Evolutionary conservation across 2,888 invertebrate species (phyloP), one percentile per base, ranked within the genome.

Genomic region (Globia sparganii): DNA sequence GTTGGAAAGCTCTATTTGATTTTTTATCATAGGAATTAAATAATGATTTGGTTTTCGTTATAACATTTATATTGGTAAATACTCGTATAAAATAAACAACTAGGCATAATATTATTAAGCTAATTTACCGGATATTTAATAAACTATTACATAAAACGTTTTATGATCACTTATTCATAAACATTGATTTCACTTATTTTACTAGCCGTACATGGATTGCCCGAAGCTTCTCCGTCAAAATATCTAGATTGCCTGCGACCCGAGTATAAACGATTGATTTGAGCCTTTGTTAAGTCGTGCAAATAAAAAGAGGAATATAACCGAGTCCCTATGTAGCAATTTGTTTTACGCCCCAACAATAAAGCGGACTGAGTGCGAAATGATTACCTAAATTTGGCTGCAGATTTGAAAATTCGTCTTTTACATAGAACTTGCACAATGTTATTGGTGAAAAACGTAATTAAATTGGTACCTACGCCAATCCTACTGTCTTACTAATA

Each of bases 261-360:
- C 28, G 34, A 43, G 28, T 25, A 25, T n/a, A n/a, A n/a, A 43
- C 67, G 61, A 77, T 75, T 82, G 72, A 82, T 78, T 83, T 72
- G n/a, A 56, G 37, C 72, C 34, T 62, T 37, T 25, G 40, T 31
- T 64, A 72, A 81, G 31, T 83, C 64, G 73, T 71, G 37, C 6
- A 65, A 77, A 77, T 78, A 68, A 77, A 78, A 69, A 31, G 15
- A 21, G 1, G 13, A 4, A 25, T 70, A 18, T 78, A 76, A 46
- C 75, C 68, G n/a, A 49, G 49, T 31, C 78, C 71, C 58, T 71
- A 77, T n/a, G 31, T 58, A 75, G 70, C 81, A 84, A 81, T 83
- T 88, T 85, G 66, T 77, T 67, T 78, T 72, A 82, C 66, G 75
- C 75, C 69, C 58, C 64, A 28, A 34, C 66, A 66, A 77, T 88